Conservation (phyloP, 2,113 vertebrate species). For the Empidonax alnorum region DNA sequence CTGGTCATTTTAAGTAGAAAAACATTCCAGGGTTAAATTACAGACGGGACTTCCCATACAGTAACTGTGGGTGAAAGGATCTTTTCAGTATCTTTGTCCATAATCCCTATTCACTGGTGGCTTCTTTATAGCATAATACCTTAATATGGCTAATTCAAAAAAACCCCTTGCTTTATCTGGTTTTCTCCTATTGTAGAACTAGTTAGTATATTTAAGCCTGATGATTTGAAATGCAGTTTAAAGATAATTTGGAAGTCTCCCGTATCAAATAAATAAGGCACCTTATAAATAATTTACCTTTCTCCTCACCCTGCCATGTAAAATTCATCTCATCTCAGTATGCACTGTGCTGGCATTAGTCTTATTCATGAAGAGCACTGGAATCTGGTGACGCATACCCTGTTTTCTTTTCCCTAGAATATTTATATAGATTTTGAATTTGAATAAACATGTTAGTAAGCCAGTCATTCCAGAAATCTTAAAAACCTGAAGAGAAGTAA, state of each 20-base stretch:
- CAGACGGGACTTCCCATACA: background rate
- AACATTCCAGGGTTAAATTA: conserved; percentile 60
- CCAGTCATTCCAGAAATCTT: background rate
- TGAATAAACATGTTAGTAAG: background rate
- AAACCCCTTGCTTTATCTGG: background rate
- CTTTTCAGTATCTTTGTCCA: background rate
- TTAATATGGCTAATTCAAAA: background rate
- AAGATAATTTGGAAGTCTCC: background rate
- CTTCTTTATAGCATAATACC: background rate
- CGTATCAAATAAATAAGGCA: background rate
- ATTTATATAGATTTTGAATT: conserved; percentile 28
- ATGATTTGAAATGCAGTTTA: background rate
- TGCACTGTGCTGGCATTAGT: background rate
- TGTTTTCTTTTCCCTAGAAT: background rate
- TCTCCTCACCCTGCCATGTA: background rate
- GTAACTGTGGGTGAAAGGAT: background rate
- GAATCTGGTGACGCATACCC: background rate
- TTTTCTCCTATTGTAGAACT: background rate
- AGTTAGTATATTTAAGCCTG: background rate
- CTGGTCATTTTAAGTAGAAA: conserved; percentile 24
- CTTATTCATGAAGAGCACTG: conserved; percentile 11
- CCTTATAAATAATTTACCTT: background rate
- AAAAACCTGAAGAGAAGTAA: background rate
- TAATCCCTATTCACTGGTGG: background rate
- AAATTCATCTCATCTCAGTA: background rate